A percentile compares a stretch with the other conserved stretches of the same genome.
phyloP scores from a whole-genome alignment of 2,113 vertebrate species.

The Oceanodroma tethys region DNA sequence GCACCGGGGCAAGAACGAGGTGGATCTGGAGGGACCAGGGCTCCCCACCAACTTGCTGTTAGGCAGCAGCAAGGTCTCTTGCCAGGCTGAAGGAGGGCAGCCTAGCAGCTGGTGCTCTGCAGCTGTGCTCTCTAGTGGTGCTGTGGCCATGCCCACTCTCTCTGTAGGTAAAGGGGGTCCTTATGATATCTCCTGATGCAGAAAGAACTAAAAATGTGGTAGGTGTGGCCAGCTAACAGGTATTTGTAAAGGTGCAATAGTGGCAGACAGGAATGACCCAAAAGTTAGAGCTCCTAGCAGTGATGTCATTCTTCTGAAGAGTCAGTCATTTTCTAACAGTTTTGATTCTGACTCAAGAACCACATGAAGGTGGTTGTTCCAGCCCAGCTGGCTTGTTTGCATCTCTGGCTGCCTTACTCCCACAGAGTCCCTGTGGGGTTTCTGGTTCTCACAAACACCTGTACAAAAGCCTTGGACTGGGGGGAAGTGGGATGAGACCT shows the following conservation, averaged over 20 bases:
- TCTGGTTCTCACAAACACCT: background rate
- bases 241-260: background rate
- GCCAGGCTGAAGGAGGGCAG: background rate
- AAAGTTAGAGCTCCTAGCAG: background rate
- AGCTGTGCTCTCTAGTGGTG: background rate
- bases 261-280: background rate
- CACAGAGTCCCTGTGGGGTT: background rate
- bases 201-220: background rate
- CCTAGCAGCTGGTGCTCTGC: background rate
- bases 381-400: background rate
- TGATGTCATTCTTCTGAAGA: background rate
- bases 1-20: background rate
- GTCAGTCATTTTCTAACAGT: rapidly evolving
- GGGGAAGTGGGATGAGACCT: background rate
- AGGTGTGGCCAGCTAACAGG: rapidly evolving
- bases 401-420: background rate
- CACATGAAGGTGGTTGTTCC: background rate
- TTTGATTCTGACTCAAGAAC: background rate
- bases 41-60: background rate
- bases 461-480: rapidly evolving
- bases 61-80: background rate
- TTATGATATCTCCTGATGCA: background rate
- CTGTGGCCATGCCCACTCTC: rapidly evolving
- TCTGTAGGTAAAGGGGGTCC: background rate
- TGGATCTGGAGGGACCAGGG: background rate